Evolutionary conservation across 92 coral and sea anemone genomes (phyloP).

Genomic region (Nematostella vectensis): DNA sequence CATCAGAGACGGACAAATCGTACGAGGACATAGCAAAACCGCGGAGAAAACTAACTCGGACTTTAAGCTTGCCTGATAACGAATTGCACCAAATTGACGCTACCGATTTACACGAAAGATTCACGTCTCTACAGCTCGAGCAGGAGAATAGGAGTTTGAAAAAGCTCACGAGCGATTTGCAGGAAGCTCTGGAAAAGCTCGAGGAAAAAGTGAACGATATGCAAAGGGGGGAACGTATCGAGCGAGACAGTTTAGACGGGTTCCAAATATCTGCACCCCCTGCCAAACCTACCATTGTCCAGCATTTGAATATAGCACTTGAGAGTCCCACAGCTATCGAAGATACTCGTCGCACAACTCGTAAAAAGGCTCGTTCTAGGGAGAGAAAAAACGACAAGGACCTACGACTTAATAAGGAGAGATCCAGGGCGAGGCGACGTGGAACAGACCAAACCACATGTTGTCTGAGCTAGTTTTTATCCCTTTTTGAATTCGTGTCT

Average conservation of each 20-base stretch:
- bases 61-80: slow-evolving; percentile 91
- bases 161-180: slow-evolving; percentile 78
- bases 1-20: slow-evolving; percentile 82
- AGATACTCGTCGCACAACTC: background rate
- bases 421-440: background rate
- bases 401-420: background rate
- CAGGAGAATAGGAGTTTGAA: slow-evolving; percentile 89
- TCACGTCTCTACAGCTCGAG: slow-evolving; percentile 83
- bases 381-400: background rate
- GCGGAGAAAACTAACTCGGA: slow-evolving; percentile 72
- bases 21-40: slow-evolving; percentile 63
- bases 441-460: slow-evolving; percentile 16
- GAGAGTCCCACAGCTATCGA: slow-evolving; percentile 16
- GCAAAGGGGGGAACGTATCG: slow-evolving; percentile 56
- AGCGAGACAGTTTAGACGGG: slow-evolving; percentile 63
- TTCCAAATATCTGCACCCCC: slow-evolving; percentile 1
- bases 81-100: slow-evolving; percentile 77
- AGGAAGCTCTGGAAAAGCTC: slow-evolving; percentile 80
- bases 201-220: slow-evolving; percentile 77
- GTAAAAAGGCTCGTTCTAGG: background rate
- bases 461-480: slow-evolving; percentile 19
- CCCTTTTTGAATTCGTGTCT: background rate
- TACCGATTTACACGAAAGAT: slow-evolving; percentile 79
- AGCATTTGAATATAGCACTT: slow-evolving; percentile 13
- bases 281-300: background rate